These are phyloP conservation scores for Crenuchus spilurus DNA, from an alignment of 2,797 vertebrate genomes.

Conservation along the genomic window DNA sequence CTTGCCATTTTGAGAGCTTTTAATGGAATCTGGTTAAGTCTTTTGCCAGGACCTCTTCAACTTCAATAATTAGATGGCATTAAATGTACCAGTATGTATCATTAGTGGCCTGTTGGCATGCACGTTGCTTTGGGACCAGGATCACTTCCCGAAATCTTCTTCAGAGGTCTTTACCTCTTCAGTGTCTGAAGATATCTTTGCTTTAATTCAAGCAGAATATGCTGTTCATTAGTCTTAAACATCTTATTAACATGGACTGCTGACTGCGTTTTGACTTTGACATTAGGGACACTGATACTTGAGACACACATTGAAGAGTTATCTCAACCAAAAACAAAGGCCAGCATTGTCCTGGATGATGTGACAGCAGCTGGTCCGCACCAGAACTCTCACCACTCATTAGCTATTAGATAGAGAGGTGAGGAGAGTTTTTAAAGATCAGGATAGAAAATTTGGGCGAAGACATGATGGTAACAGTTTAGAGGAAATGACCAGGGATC, in stretches of 20 bases:
- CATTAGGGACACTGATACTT: too few relatives aligned
- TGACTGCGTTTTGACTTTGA: too few relatives aligned
- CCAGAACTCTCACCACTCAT: too few relatives aligned
- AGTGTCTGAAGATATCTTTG: slow-evolving; percentile 46
- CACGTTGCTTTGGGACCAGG: slow-evolving; percentile 56
- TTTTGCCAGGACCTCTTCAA: slow-evolving; percentile 63
- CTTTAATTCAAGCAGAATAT: slow-evolving; percentile 54
- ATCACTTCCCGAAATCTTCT: slow-evolving; percentile 52
- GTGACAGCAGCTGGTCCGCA: too few relatives aligned
- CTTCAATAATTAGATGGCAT: slow-evolving; percentile 73
- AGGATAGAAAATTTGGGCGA: too few relatives aligned
- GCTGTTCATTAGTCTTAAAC: not conserved
- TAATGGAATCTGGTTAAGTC: slow-evolving; percentile 60
- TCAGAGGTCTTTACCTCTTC: slow-evolving; percentile 28
- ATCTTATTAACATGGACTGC: not conserved
- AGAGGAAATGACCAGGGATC: too few relatives aligned
- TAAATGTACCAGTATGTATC: slow-evolving; percentile 63
- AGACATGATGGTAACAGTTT: too few relatives aligned
- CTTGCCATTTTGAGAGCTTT: slow-evolving; percentile 45
- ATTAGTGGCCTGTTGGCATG: slow-evolving; percentile 68
- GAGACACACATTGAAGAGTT: too few relatives aligned
- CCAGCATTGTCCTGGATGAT: too few relatives aligned
- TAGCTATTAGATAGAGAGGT: too few relatives aligned
- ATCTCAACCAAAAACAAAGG: too few relatives aligned
- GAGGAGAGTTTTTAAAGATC: too few relatives aligned